Percentiles rank a stretch among this genome's conserved stretches.
These are phyloP conservation scores for Eucera pruinosa DNA, from an alignment of 2,888 invertebrate genomes.

Conservation along the genomic window DNA sequence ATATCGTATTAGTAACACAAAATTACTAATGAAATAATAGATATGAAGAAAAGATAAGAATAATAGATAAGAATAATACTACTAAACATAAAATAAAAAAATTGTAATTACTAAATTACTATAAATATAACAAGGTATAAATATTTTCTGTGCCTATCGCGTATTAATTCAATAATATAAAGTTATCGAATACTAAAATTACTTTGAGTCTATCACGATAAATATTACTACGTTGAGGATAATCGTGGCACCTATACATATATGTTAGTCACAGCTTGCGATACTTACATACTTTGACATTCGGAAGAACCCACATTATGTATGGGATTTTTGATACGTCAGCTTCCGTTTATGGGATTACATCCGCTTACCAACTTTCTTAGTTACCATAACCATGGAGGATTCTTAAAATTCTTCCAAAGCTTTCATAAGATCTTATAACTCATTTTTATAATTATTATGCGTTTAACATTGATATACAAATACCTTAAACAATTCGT, in stretches of 20 bases:
- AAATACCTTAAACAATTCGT: no score
- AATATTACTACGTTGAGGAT: not conserved
- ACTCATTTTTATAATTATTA: not conserved
- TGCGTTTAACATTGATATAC: not conserved
- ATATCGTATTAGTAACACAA: no score
- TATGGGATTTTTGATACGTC: constrained; percentile 24
- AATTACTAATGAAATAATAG: no score
- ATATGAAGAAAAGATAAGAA: no score
- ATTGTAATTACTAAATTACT: no score
- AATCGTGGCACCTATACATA: no score
- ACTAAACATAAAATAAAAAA: no score
- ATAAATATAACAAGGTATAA: no score
- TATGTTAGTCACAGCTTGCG: constrained; percentile 44
- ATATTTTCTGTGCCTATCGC: no score
- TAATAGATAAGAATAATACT: no score
- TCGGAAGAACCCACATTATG: constrained; percentile 12
- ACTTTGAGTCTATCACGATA: not conserved
- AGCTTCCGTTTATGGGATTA: constrained; percentile 53
- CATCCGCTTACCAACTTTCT: constrained; percentile 36
- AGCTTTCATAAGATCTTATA: not conserved
- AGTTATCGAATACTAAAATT: not conserved
- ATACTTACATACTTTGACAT: constrained; percentile 36
- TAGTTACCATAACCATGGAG: not conserved
- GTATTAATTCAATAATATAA: no score
- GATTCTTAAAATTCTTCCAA: constrained; percentile 9